Base-by-base conservation (phyloP, 2,113 vertebrate species). In the Gobiocypris rarus region DNA sequence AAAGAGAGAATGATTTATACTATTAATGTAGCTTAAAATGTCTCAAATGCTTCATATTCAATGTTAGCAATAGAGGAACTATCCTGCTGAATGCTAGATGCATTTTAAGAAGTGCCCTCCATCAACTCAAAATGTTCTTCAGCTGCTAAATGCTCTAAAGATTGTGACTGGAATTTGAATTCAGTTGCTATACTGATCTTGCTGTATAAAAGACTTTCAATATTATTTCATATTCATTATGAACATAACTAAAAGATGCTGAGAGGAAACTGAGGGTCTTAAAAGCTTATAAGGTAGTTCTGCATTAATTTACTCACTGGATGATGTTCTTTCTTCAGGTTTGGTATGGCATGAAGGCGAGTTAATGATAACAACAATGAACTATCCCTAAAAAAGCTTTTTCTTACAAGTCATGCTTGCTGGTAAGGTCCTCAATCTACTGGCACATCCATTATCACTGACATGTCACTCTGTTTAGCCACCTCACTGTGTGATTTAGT, bases 91-190 rank as follows among this genome's bases (percentile, higher is more conserved):
- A 54, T 28, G 2, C 34, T 76, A 76, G 50, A 38, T 76, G 74
- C 50, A 56, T 76, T 56, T 76, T 76, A 56, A 75, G n/a, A 76
- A 76, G 28, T 54, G 74, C 74, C 50, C 52, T 76, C 74, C 75
- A 77, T 77, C 75, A 59, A 58, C 28, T 38, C 41, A 45, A 73
- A 48, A 73, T 73, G n/a, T 26, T 45, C 69, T 71, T 71, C 38
- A 73, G 41, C 34, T 58, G 54, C 31, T 77, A 59, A 77, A 77
- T 59, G 75, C 14, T 77, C 22, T 13, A 41, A 7, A 59, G 31
- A 59, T 24, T 77, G 75, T 59, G 75, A 59, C 50, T 77, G 31
- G 52, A 41, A 77, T 77, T 34, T 58, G 19, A 77, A 77, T 24
- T 76, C 31, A 58, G 52, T 19, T 58, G 19, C 52, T 41, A 14